Conservation (phyloP, 2,797 vertebrate genomes). For the Neosalanx taihuensis region DNA sequence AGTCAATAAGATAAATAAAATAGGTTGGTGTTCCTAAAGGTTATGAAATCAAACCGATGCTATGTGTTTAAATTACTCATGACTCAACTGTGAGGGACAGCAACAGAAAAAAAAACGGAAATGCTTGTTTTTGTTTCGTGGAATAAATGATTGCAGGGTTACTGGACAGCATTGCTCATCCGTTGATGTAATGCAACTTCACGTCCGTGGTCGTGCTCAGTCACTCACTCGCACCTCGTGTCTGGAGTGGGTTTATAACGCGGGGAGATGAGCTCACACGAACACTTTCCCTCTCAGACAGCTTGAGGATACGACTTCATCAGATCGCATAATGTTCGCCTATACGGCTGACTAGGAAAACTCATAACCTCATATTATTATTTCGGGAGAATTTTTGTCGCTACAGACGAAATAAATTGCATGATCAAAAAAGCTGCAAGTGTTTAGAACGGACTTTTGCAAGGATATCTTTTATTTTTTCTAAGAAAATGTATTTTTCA, state of each 20-base stretch:
- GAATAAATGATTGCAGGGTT: slow-evolving; percentile 1
- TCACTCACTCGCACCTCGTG: background rate
- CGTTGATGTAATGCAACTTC: slow-evolving; percentile 38
- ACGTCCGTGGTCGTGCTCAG: slow-evolving; percentile 12
- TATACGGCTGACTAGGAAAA: no score
- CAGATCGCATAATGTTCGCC: background rate
- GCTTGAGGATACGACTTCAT: no score
- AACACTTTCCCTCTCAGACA: background rate
- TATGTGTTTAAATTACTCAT: no score
- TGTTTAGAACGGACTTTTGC: no score
- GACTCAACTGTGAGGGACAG: no score
- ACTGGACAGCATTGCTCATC: background rate
- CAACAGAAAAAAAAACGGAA: background rate
- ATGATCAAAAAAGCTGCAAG: no score
- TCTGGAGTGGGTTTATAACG: slow-evolving; percentile 25
- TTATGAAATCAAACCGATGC: no score
- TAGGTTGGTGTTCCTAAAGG: no score
- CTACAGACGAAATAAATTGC: background rate
- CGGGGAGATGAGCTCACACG: slow-evolving; percentile 1
- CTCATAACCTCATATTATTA: no score
- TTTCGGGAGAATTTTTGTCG: background rate
- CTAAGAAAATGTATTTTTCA: no score
- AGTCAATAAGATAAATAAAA: no score
- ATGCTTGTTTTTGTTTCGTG: background rate
- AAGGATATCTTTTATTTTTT: no score